These are phyloP conservation scores for Noctilio leporinus DNA, from an alignment of 2,113 vertebrate species.

Conservation along the genomic window DNA sequence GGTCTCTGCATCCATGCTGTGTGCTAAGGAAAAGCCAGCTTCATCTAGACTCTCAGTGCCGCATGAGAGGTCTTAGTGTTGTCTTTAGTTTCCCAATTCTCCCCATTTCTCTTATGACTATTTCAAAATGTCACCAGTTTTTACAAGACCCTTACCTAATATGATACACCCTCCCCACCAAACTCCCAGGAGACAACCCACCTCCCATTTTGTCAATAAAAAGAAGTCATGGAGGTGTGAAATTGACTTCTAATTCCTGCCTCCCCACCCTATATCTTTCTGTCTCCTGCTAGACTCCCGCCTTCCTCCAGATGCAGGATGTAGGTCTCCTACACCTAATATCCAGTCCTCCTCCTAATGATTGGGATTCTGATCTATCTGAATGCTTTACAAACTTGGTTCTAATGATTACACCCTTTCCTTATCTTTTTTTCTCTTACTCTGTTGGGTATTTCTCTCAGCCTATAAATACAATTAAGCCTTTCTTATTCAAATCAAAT, in stretches of 20 bases:
- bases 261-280: not conserved
- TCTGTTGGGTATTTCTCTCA: not conserved
- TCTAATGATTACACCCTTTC: not conserved
- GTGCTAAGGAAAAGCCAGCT: not conserved
- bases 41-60: not conserved
- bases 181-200: not conserved
- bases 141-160: not conserved
- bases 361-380: not conserved
- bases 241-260: not conserved
- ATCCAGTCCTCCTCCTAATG: not conserved
- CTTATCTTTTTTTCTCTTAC: not conserved
- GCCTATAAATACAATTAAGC: not conserved
- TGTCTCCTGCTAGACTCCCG: not conserved
- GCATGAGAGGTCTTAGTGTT: not conserved
- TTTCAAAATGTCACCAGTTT: not conserved
- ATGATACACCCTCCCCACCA: not conserved
- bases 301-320: not conserved
- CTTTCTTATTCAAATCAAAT: not conserved
- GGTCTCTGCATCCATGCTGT: not conserved
- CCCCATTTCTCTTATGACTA: not conserved
- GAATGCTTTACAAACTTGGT: not conserved
- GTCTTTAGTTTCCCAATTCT: not conserved
- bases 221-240: not conserved
- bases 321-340: not conserved
- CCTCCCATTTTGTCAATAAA: not conserved